A percentile compares a stretch with the other conserved stretches of the same genome.
Conservation (phyloP, 30 jellyfish, hydroid and myxozoan species). For the Catostylus mosaicus region DNA sequence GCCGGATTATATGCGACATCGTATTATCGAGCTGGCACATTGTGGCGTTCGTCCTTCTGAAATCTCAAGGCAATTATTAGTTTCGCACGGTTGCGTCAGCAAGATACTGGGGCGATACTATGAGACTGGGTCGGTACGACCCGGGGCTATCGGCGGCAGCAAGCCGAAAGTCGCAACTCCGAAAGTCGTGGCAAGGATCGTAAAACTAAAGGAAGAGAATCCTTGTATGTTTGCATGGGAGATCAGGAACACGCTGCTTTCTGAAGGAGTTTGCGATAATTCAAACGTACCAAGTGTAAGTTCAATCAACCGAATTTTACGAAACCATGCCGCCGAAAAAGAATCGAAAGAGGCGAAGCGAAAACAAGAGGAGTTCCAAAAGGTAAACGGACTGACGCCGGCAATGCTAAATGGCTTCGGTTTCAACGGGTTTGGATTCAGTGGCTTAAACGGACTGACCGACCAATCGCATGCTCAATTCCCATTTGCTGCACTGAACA, state of each 20-base stretch:
- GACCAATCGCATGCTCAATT: constrained; percentile 88
- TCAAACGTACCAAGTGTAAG: constrained; percentile 96
- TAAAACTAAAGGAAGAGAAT: constrained; percentile 93
- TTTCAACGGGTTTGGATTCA: constrained; percentile 90
- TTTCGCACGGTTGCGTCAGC: constrained; percentile 99
- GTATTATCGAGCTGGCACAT: constrained; percentile 98
- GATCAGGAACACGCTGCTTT: constrained; percentile 83
- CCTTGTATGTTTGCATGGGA: constrained; percentile 99
- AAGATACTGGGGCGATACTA: constrained; percentile 96
- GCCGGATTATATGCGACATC: constrained; percentile 99
- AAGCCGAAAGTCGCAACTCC: constrained; percentile 99
- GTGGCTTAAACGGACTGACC: constrained; percentile 79
- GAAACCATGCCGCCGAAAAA: constrained; percentile 98
- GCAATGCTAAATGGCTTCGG: constrained; percentile 91
- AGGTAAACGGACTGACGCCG: constrained; percentile 86
- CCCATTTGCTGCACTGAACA: constrained; percentile 94
- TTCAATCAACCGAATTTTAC: constrained; percentile 89
- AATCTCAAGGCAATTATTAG: constrained; percentile 91
- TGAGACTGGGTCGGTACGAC: constrained; percentile 99
- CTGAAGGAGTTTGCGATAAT: constrained; percentile 96
- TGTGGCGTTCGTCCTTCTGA: constrained; percentile 99
- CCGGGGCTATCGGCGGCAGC: constrained; percentile 99
- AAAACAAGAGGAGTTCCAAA: constrained; percentile 93
- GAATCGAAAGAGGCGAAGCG: constrained; percentile 97
- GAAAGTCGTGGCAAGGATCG: constrained; percentile 94